A percentile compares a stretch with the other conserved stretches of the same genome.
Conservation (phyloP, 1,140 invertebrate species). For the Pomacea maculata region DNA sequence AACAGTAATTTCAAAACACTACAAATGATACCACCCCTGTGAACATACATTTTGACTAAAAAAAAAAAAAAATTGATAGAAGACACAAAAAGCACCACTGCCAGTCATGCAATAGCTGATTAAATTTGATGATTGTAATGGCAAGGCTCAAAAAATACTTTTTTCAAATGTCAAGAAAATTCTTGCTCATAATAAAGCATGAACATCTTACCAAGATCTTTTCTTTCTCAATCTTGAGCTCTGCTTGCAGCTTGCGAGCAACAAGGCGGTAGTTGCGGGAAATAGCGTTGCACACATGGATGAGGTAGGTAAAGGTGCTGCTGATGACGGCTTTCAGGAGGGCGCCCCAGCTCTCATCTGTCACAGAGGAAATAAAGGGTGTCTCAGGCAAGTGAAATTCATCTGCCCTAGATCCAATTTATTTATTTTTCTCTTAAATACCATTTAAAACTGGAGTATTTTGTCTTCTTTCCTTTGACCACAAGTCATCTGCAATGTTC, state of each 20-base stretch:
- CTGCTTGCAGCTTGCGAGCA: conserved; percentile 72
- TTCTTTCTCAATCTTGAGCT: conserved; percentile 83
- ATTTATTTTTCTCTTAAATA: neutral
- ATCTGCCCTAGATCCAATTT: neutral
- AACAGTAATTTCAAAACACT: no score
- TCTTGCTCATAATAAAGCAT: neutral
- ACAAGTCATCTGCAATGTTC: no score
- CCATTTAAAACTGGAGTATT: neutral
- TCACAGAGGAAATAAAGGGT: neutral
- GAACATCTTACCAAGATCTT: conserved; percentile 52
- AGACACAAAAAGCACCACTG: neutral
- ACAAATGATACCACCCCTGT: no score
- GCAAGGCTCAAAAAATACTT: neutral
- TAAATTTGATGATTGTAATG: neutral
- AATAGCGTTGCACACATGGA: conserved; percentile 83
- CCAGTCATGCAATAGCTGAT: neutral
- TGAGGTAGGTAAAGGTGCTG: conserved; percentile 88
- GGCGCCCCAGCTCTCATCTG: conserved; percentile 14
- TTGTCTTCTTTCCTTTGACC: no score
- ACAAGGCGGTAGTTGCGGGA: conserved; percentile 95
- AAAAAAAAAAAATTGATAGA: no score
- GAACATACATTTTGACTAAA: no score
- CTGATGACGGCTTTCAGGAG: conserved; percentile 78
- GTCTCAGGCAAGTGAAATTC: neutral
- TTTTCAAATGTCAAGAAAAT: neutral